Evolutionary conservation across 2,113 vertebrate species (phyloP), one percentile per base, ranked within the genome.

Genomic region (Poecile atricapillus): DNA sequence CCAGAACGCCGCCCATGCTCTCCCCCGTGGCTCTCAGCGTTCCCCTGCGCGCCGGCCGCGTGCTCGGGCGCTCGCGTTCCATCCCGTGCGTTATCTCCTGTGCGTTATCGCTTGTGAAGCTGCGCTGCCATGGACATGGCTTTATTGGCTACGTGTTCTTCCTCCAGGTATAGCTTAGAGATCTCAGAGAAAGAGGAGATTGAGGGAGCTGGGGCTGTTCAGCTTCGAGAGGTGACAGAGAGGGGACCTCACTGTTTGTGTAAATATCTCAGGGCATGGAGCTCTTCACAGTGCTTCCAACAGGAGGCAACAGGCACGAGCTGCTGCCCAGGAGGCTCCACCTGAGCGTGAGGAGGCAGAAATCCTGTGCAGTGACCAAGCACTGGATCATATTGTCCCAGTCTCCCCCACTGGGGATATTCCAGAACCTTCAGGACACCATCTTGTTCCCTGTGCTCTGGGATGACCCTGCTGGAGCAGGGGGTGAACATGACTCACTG

Each of bases 11-110:
- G 7, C 41, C 39, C 28, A 3, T 11, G 2, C 2, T 7, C 4
- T 13, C 27, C 2, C 4, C 18, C 3, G 0, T 4, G 7, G n/a
- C 22, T 55, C 12, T 10, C 7, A 8, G 53, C 39, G 39, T 39
- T 39, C 39, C 39, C 39, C 39, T 39, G 39, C 11, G 39, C 11
- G n/a, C 71, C 3, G 1, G 22, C 37, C 16, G 24, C 1, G 10
- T 15, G 56, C 17, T 13, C 6, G 10, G n/a, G 6, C 18, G 49
- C 18, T 28, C 1, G 39, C 39, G 39, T 11, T 39, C 39, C 39
- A 39, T 39, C 39, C 39, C 39, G 11, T 39, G 39, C 39, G 39
- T 39, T 39, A 39, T 39, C 39, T 39, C 39, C 39, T 39, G 39
- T 39, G 39, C 39, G 39, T 39, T 25, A 1, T 19, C 19, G 12